These are phyloP conservation scores for Microcebus jonahi DNA, from an alignment of 2,113 vertebrate species.

Conservation along the genomic window DNA sequence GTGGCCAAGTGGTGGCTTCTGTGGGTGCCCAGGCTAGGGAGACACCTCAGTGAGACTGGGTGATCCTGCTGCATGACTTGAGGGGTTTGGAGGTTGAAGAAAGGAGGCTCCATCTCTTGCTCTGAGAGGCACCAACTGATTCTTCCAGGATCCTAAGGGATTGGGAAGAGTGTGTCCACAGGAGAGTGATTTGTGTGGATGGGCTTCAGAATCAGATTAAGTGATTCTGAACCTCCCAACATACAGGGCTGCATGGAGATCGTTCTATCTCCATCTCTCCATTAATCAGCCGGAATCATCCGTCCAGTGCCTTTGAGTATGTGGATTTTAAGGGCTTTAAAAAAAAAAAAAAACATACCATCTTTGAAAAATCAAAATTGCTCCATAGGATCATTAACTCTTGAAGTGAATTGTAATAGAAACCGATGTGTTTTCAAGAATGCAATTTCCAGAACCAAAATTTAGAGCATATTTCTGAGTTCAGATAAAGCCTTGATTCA, in stretches of 20 bases:
- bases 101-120: background rate
- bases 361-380: conserved; percentile 38
- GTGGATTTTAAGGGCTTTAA: conserved; percentile 29
- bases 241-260: background rate
- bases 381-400: conserved; percentile 2
- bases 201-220: background rate
- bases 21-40: background rate
- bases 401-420: conserved; percentile 19
- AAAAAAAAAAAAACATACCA: background rate
- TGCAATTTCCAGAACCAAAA: conserved; percentile 51
- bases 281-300: background rate
- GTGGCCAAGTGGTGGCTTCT: background rate
- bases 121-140: background rate
- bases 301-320: background rate
- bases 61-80: background rate
- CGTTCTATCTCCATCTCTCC: background rate
- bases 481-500: background rate
- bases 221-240: background rate
- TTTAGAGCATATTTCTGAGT: conserved; percentile 16
- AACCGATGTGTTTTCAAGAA: background rate
- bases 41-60: background rate
- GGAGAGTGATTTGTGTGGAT: background rate
- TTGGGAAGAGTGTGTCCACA: background rate
- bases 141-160: background rate
- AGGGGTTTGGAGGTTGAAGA: background rate